Conservation (phyloP, 2,797 vertebrate genomes). For the Takifugu rubripes region DNA sequence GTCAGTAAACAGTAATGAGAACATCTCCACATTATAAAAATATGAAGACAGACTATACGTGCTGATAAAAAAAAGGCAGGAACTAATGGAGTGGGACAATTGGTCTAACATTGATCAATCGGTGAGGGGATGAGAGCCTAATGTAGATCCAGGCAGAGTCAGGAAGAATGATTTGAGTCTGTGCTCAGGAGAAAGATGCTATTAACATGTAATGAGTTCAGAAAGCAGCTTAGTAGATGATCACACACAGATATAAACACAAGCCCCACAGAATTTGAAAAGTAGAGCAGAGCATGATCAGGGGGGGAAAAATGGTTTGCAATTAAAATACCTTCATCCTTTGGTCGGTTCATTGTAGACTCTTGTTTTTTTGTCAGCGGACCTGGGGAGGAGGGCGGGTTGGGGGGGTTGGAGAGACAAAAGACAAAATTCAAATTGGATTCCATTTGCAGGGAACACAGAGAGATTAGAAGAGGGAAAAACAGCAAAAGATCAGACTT, state of each 20-base stretch:
- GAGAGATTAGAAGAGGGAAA: slow-evolving; percentile 36
- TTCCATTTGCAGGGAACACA: slow-evolving; percentile 42
- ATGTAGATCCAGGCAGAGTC: slow-evolving; percentile 17
- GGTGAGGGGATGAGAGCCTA: slow-evolving; percentile 22
- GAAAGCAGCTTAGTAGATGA: slow-evolving; percentile 16
- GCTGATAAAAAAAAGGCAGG: slow-evolving; percentile 25
- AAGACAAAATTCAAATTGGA: slow-evolving; percentile 66
- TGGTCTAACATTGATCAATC: too few species aligned
- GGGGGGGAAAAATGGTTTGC: slow-evolving; percentile 49
- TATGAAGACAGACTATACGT: not conserved
- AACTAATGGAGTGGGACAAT: too few species aligned
- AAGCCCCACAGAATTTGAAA: slow-evolving; percentile 46
- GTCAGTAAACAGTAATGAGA: slow-evolving; percentile 29
- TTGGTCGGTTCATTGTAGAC: slow-evolving; percentile 86
- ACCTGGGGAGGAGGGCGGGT: slow-evolving; percentile 70
- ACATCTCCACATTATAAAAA: slow-evolving; percentile 10
- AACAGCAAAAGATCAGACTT: slow-evolving; percentile 27
- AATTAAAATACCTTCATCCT: slow-evolving; percentile 92
- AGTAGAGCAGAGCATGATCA: slow-evolving; percentile 47
- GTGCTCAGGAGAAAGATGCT: not conserved
- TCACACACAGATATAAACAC: slow-evolving; percentile 43
- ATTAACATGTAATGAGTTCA: not conserved
- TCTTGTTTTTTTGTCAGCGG: slow-evolving; percentile 93
- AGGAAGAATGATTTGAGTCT: not conserved
- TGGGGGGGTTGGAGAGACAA: slow-evolving; percentile 68